Evolutionary conservation across 2,888 invertebrate species (phyloP).

Genomic region (Drosophila borborema): DNA sequence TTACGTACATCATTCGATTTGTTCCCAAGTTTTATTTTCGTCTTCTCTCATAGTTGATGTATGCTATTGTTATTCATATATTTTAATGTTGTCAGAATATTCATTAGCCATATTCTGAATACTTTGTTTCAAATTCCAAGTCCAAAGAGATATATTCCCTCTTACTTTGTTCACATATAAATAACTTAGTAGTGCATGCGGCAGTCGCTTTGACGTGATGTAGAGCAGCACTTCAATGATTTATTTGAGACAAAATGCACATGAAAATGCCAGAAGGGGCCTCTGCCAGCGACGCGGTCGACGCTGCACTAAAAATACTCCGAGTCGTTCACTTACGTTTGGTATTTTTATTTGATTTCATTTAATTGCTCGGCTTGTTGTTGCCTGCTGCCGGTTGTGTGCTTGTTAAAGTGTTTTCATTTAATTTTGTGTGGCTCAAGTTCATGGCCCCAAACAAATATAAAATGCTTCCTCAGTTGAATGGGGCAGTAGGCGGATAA

Average conservation of each 20-base stretch:
- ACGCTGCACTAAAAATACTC: slow-evolving; percentile 67
- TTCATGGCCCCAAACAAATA: slow-evolving; percentile 67
- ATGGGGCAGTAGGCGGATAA: slow-evolving; percentile 15
- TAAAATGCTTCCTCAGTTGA: slow-evolving; percentile 61
- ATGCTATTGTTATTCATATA: not conserved
- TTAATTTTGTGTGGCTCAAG: slow-evolving; percentile 68
- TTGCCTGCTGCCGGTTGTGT: slow-evolving; percentile 38
- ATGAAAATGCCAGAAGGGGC: slow-evolving; percentile 55
- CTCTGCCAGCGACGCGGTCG: slow-evolving; percentile 33
- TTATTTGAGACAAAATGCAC: slow-evolving; percentile 59
- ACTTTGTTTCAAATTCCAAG: not conserved
- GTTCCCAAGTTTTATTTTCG: too few relatives aligned
- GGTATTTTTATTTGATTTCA: slow-evolving; percentile 60
- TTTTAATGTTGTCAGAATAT: not conserved
- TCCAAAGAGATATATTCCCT: not conserved
- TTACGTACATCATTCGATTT: too few relatives aligned
- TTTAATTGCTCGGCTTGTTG: slow-evolving; percentile 64
- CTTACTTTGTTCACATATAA: too few relatives aligned
- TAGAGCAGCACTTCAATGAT: slow-evolving; percentile 55
- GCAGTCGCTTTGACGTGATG: slow-evolving; percentile 3
- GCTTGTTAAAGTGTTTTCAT: slow-evolving; percentile 67
- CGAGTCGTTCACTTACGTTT: slow-evolving; percentile 38
- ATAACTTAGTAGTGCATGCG: slow-evolving; percentile 9
- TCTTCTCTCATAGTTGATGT: too few relatives aligned
- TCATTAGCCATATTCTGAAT: not conserved